phyloP scores from a whole-genome alignment of 2,113 vertebrate genomes.

The Hippoglossus stenolepis region DNA sequence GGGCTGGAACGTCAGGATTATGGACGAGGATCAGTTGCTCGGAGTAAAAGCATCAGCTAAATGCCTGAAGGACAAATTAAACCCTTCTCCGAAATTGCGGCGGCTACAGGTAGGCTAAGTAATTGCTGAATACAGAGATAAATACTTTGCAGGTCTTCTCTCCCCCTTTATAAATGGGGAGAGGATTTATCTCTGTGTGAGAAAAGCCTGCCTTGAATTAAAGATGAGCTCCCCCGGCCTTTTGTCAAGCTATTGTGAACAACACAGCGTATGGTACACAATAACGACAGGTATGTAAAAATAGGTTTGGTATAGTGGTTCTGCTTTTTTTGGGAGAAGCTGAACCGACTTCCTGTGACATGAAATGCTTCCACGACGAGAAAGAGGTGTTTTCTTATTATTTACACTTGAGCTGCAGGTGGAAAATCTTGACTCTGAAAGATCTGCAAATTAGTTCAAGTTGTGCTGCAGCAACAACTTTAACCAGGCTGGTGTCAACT shows the following conservation, averaged over 20 bases:
- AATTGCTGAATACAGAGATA: slow-evolving; percentile 63
- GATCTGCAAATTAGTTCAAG: no score
- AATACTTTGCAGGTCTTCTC: slow-evolving; percentile 44
- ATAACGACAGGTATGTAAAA: slow-evolving; percentile 64
- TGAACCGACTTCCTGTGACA: slow-evolving; percentile 43
- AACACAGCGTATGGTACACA: slow-evolving; percentile 55
- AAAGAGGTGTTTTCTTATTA: background rate
- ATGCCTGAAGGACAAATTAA: slow-evolving; percentile 52
- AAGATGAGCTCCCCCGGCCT: slow-evolving; percentile 66
- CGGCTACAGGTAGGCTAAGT: slow-evolving; percentile 63
- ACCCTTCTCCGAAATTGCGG: slow-evolving; percentile 49
- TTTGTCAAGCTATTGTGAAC: slow-evolving; percentile 70
- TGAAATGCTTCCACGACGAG: slow-evolving; percentile 23
- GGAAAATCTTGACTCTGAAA: no score
- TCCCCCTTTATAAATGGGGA: slow-evolving; percentile 43
- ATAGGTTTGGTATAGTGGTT: slow-evolving; percentile 50
- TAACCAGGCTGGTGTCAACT: no score
- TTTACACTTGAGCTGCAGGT: background rate
- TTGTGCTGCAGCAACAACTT: no score
- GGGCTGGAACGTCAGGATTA: background rate
- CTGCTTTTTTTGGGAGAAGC: slow-evolving; percentile 19
- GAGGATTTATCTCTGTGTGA: slow-evolving; percentile 70
- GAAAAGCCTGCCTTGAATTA: slow-evolving; percentile 66
- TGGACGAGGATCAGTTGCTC: slow-evolving; percentile 34
- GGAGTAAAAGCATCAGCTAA: slow-evolving; percentile 36